phyloP scores from a whole-genome alignment of 1,140 invertebrate species.

The Orussus abietinus region DNA sequence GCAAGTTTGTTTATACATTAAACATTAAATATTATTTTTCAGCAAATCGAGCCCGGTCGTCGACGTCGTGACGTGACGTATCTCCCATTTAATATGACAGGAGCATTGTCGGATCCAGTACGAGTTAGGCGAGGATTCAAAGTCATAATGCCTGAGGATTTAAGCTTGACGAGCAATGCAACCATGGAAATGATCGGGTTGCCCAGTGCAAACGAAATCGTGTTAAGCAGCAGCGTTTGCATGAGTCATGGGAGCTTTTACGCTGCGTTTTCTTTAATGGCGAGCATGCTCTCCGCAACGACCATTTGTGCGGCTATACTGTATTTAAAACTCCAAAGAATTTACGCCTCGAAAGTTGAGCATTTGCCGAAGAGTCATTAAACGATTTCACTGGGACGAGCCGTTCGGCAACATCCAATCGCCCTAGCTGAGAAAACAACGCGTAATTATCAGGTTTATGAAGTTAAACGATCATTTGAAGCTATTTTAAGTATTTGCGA shows the following conservation, averaged over 20 bases:
- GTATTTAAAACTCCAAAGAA: slow-evolving; percentile 42
- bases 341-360: slow-evolving; percentile 27
- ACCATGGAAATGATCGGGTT: slow-evolving; percentile 34
- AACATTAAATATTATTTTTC: slow-evolving; percentile 17
- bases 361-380: slow-evolving; percentile 27
- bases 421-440: no score
- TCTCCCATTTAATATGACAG: neutral
- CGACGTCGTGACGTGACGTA: slow-evolving; percentile 55
- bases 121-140: slow-evolving; percentile 60
- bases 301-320: slow-evolving; percentile 37
- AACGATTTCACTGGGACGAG: no score
- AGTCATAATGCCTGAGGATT: slow-evolving; percentile 65
- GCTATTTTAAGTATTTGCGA: no score
- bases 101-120: slow-evolving; percentile 55
- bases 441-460: no score
- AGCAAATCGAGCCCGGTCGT: slow-evolving; percentile 60
- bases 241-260: slow-evolving; percentile 45
- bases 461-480: no score
- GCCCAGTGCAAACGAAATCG: slow-evolving; percentile 25
- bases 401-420: no score
- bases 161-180: slow-evolving; percentile 42
- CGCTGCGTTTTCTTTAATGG: slow-evolving; percentile 35
- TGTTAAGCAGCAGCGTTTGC: slow-evolving; percentile 32
- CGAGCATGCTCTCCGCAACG: slow-evolving; percentile 34
- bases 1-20: no score